Conservation (phyloP, 2,797 vertebrate species). For the Esox masquinongy region DNA sequence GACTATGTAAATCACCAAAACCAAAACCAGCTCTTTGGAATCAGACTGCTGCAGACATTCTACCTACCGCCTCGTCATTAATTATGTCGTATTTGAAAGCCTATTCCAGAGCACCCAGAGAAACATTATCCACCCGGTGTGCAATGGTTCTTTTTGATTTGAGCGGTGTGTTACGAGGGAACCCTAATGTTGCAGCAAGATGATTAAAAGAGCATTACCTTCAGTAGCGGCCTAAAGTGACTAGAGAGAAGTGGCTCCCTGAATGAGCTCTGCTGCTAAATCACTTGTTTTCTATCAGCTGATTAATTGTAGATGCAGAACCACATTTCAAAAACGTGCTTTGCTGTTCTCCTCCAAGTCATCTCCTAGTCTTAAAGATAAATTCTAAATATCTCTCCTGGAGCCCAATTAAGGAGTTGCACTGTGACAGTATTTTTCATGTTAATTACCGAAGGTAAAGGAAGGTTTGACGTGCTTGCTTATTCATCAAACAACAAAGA, state of each 20-base stretch:
- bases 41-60: slow-evolving; percentile 25
- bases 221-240: not conserved
- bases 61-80: slow-evolving; percentile 55
- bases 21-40: slow-evolving; percentile 14
- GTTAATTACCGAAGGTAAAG: slow-evolving; percentile 99
- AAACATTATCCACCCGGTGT: slow-evolving; percentile 66
- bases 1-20: slow-evolving; percentile 7
- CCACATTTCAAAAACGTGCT: slow-evolving; percentile 92
- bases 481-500: slow-evolving; percentile 98
- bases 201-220: slow-evolving; percentile 99
- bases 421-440: slow-evolving; percentile 99
- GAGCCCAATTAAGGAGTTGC: slow-evolving; percentile 99
- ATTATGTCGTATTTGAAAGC: slow-evolving; percentile 59
- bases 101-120: slow-evolving; percentile 60
- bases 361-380: slow-evolving; percentile 99
- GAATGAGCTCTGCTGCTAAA: slow-evolving; percentile 98
- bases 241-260: slow-evolving; percentile 85
- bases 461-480: slow-evolving; percentile 93
- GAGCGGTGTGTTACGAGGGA: slow-evolving; percentile 55
- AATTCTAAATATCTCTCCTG: slow-evolving; percentile 99
- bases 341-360: slow-evolving; percentile 99
- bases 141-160: slow-evolving; percentile 54
- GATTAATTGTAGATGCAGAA: slow-evolving; percentile 96
- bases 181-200: slow-evolving; percentile 86
- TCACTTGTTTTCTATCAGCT: slow-evolving; percentile 94